Percentiles rank a stretch among this genome's conserved stretches.
phyloP scores from a whole-genome alignment of 2,888 invertebrate species.

The Muscina levida region DNA sequence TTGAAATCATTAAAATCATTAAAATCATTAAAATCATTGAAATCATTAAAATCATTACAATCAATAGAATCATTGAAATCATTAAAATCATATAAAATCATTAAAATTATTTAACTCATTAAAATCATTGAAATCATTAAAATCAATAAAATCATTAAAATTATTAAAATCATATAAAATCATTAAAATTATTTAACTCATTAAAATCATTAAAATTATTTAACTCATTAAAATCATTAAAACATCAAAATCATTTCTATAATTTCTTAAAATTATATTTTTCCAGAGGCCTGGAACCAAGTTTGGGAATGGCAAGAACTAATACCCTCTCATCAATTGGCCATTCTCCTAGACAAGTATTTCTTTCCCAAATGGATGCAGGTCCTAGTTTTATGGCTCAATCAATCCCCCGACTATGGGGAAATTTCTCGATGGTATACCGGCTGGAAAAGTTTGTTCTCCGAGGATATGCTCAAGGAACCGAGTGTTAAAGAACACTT shows the following conservation, averaged over 20 bases:
- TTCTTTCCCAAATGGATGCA: slow-evolving; percentile 97
- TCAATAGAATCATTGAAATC: no score
- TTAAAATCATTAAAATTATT: background rate
- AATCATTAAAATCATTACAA: no score
- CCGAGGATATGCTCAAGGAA: slow-evolving; percentile 81
- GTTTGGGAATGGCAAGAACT: slow-evolving; percentile 96
- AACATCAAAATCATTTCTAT: no score
- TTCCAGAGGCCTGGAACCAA: slow-evolving; percentile 93
- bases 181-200: no score
- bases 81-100: no score
- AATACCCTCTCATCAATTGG: slow-evolving; percentile 88
- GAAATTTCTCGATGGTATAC: slow-evolving; percentile 94
- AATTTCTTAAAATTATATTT: background rate
- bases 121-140: no score
- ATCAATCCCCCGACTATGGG: slow-evolving; percentile 92
- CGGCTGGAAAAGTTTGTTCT: slow-evolving; percentile 84
- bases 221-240: background rate
- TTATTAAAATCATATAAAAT: background rate
- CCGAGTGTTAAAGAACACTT: slow-evolving; percentile 87
- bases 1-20: no score
- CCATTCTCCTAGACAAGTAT: slow-evolving; percentile 89
- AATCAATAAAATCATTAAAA: background rate
- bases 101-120: no score
- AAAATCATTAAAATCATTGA: no score
- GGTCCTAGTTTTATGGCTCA: slow-evolving; percentile 93